Conservation (phyloP, 2,888 invertebrate genomes). For the Odontocolon sp. region DNA sequence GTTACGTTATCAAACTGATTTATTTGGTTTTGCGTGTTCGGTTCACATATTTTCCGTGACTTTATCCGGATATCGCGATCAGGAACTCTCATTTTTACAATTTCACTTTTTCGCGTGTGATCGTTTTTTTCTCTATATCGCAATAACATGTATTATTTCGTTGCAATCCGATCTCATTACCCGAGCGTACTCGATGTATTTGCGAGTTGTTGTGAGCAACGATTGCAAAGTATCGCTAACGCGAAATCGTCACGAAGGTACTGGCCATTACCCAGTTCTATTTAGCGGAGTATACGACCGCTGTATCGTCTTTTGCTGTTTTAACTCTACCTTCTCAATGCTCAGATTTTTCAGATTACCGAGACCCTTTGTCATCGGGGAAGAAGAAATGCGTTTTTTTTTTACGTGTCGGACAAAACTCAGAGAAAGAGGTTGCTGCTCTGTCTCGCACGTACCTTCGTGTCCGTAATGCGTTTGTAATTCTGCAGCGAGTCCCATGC, state of each 20-base stretch:
- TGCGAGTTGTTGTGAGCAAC: neutral
- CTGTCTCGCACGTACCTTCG: constrained; percentile 84
- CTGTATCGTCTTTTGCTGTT: neutral
- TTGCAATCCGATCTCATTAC: constrained; percentile 9
- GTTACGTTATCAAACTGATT: too few relatives aligned
- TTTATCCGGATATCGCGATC: too few relatives aligned
- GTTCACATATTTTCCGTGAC: too few relatives aligned
- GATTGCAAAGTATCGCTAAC: constrained; percentile 3
- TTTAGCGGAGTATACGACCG: constrained; percentile 6
- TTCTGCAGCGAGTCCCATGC: constrained; percentile 96
- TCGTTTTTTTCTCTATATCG: neutral
- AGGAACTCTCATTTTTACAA: too few relatives aligned
- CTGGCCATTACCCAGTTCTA: constrained; percentile 3
- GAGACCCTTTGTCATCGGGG: neutral
- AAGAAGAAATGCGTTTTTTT: neutral
- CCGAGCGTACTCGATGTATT: constrained; percentile 1
- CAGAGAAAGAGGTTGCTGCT: neutral
- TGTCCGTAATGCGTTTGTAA: constrained; percentile 94
- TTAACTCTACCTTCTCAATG: neutral
- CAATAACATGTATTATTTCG: neutral
- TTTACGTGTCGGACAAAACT: neutral
- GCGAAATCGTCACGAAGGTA: constrained; percentile 42
- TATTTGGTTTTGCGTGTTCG: too few relatives aligned
- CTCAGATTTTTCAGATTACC: neutral
- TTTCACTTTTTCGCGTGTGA: too few relatives aligned